These are phyloP conservation scores for Melinopterus prodromus DNA, from an alignment of 2,888 invertebrate genomes.

Conservation along the genomic window DNA sequence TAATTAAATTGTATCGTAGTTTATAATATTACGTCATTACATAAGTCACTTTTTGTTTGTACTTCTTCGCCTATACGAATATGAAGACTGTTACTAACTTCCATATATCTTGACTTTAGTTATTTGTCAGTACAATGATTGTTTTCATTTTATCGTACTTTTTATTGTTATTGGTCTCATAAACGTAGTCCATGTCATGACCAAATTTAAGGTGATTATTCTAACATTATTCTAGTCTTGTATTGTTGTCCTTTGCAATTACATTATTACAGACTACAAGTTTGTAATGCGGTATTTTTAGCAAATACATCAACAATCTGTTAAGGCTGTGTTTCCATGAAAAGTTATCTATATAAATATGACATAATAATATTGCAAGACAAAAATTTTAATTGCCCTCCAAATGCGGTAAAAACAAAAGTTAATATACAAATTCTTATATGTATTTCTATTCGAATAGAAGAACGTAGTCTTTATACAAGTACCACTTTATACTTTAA, in stretches of 20 bases:
- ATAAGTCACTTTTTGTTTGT: background rate
- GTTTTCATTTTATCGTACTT: background rate
- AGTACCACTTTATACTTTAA: too few relatives aligned
- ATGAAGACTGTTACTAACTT: slow-evolving; percentile 4
- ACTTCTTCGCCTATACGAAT: background rate
- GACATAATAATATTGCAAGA: too few relatives aligned
- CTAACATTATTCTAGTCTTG: background rate
- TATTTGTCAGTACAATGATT: background rate
- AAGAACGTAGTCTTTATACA: too few relatives aligned
- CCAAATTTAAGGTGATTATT: background rate
- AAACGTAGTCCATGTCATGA: background rate
- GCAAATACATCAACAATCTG: too few relatives aligned
- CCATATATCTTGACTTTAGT: background rate
- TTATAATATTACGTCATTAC: background rate
- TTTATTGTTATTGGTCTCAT: background rate
- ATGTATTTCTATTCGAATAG: too few relatives aligned
- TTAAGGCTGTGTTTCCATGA: too few relatives aligned
- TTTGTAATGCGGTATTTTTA: too few relatives aligned
- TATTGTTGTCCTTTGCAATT: background rate
- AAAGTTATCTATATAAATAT: too few relatives aligned
- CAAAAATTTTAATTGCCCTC: too few relatives aligned
- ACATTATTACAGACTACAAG: background rate
- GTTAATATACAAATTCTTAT: too few relatives aligned
- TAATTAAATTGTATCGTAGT: slow-evolving; percentile 53
- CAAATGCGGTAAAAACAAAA: too few relatives aligned